phyloP scores from a whole-genome alignment of 2,888 invertebrate species.

The Drosophila niveifrons region DNA sequence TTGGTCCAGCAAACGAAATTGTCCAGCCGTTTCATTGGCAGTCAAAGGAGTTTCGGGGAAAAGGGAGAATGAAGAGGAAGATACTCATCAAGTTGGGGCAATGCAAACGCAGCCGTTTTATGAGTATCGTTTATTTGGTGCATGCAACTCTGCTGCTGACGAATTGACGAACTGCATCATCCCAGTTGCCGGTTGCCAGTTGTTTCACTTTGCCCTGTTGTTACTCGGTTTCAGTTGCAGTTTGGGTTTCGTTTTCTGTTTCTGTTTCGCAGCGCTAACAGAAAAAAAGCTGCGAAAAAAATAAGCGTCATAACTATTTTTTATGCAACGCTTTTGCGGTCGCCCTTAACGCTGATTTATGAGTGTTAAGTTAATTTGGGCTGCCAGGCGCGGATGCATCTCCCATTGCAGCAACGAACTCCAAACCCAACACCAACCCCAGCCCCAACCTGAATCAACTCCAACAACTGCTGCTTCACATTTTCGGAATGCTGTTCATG shows the following conservation, averaged over 20 bases:
- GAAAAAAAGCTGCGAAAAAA: conserved; percentile 34
- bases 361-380: conserved; percentile 79
- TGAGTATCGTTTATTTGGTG: conserved; percentile 67
- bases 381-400: conserved; percentile 43
- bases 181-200: conserved; percentile 5
- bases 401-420: conserved; percentile 19
- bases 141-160: conserved; percentile 30
- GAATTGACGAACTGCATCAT: conserved; percentile 26
- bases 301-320: conserved; percentile 66
- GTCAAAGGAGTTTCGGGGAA: background rate
- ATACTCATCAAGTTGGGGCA: conserved; percentile 60
- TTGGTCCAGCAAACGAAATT: conserved; percentile 57
- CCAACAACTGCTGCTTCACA: conserved; percentile 37
- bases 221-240: conserved; percentile 9
- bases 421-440: background rate
- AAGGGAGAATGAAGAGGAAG: too few species aligned
- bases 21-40: conserved; percentile 50
- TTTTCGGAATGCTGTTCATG: conserved; percentile 45
- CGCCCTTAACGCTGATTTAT: conserved; percentile 77
- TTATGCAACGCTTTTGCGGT: conserved; percentile 76
- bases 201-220: background rate
- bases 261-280: conserved; percentile 5
- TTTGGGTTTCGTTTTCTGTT: conserved; percentile 24
- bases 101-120: conserved; percentile 67
- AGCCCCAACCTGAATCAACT: conserved; percentile 6